Base-by-base conservation (phyloP, 2,888 invertebrate species). In the Tuberolachnus salignus region DNA sequence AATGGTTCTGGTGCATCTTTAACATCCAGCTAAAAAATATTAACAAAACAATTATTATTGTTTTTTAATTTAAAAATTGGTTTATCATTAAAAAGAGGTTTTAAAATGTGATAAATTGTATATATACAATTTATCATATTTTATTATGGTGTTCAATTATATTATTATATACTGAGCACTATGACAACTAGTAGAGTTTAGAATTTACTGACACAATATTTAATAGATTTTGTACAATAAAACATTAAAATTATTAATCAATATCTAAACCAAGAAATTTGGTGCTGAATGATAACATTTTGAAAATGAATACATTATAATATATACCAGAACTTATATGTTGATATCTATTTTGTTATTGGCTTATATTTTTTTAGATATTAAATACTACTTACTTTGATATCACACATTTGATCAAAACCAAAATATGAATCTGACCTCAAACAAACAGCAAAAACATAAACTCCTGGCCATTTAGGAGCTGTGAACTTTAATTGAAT, bases 391-490 rank as follows among this genome's bases (percentile, higher is more conserved):
- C 84, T 81, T 84, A 91, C 90, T 87, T 97, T 97, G 84, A 98
- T 92, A 86, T 96, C 96, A 84, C 94, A 92, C 84, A 92, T 92
- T 86, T 96, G 95, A 87, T 99, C 98, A 89, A 96, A 95, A 82
- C 98, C 98, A 83, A 98, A 88, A 87, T 98, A 99, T 8, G 98
- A 98, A 87, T 99, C 99, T 87, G 96, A 97, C 83, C 97, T 89
- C 82, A 99, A 89, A 84, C 94, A 93, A 83, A 99, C 95, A 66
- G 94, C 92, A 85, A 97, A 95, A 67, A 94, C 93, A 88, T 96
- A 98, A 80, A 93, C 88, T 78, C 96, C 97, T 81, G 95, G 93
- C 91, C 95, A 95, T 83, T 91, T 89, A 73, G 99, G 99, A 82
- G 99, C 99, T 3, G 97, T 95, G 86, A 99, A 98, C 85, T 95